Evolutionary conservation across 2,888 invertebrate species (phyloP).

Genomic region (Mongoloraphidia duomilia): DNA sequence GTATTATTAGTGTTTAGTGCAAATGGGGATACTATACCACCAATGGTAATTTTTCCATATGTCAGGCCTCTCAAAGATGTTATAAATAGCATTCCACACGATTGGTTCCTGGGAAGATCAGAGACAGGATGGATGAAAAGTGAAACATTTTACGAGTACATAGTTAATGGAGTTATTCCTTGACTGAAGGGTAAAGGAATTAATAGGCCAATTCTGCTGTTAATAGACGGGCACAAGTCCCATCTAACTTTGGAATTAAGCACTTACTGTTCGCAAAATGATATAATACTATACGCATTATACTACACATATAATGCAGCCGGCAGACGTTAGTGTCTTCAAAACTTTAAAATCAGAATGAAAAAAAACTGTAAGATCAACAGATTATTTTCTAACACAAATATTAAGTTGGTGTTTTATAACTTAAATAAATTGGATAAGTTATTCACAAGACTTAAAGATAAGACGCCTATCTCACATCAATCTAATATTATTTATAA

Average conservation of each 20-base stretch:
- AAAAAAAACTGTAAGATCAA: slow-evolving; percentile 18
- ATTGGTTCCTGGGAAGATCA: slow-evolving; percentile 9
- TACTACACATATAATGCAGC: slow-evolving; percentile 18
- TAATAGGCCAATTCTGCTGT: slow-evolving; percentile 11
- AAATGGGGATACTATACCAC: slow-evolving; percentile 15
- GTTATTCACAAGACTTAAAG: too few relatives aligned
- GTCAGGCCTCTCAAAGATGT: slow-evolving; percentile 15
- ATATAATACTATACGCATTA: slow-evolving; percentile 5
- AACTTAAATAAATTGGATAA: too few relatives aligned
- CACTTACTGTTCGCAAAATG: slow-evolving; percentile 3
- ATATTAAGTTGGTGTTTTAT: too few relatives aligned
- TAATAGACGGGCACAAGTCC: slow-evolving; percentile 12
- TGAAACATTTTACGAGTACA: slow-evolving; percentile 12
- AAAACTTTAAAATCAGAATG: slow-evolving; percentile 19
- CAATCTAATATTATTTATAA: too few relatives aligned
- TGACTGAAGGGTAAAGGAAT: slow-evolving; percentile 9
- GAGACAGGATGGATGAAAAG: slow-evolving; percentile 10
- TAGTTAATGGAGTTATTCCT: slow-evolving; percentile 9
- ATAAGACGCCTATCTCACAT: too few relatives aligned
- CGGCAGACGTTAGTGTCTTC: slow-evolving; percentile 19
- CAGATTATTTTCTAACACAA: too few relatives aligned
- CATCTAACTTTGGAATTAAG: slow-evolving; percentile 11
- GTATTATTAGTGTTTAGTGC: slow-evolving; percentile 18
- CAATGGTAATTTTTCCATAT: slow-evolving; percentile 17
- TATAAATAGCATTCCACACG: slow-evolving; percentile 15